phyloP scores from a whole-genome alignment of 2,797 vertebrate genomes.

The Cuniculus paca region DNA sequence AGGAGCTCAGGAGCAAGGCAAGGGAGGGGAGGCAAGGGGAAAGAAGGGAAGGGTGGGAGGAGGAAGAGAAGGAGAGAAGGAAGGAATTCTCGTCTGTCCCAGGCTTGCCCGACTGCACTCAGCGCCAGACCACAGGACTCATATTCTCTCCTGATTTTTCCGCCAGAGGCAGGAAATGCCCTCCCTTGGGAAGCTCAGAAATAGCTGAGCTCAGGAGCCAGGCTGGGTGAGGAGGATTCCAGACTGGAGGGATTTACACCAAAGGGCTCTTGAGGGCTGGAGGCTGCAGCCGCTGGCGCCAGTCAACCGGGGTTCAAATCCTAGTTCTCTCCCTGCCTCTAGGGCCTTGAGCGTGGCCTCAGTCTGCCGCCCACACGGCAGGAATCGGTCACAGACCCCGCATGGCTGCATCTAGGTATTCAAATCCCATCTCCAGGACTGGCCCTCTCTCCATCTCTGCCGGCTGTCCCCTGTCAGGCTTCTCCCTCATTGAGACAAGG shows the following conservation, averaged over 20 bases:
- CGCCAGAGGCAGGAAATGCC: conserved; percentile 80
- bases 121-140: conserved; percentile 80
- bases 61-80: neutral
- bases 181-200: conserved; percentile 77
- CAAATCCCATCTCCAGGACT: neutral
- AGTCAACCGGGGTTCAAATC: conserved; percentile 71
- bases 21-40: no score
- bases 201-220: conserved; percentile 76
- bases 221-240: conserved; percentile 70
- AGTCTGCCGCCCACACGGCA: neutral
- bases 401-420: neutral
- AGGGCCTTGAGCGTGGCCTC: neutral
- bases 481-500: neutral
- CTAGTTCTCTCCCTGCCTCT: conserved; percentile 22
- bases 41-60: neutral
- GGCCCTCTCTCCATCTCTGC: neutral
- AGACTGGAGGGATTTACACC: conserved; percentile 69
- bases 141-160: conserved; percentile 75
- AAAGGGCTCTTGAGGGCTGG: neutral
- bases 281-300: conserved; percentile 60
- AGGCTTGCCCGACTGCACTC: neutral
- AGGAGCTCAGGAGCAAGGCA: neutral
- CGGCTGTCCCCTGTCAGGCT: neutral
- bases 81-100: conserved; percentile 30
- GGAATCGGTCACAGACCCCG: neutral